Percentiles rank a stretch among this genome's conserved stretches.
phyloP scores from a whole-genome alignment of 2,113 vertebrate genomes.

The Mobula birostris region DNA sequence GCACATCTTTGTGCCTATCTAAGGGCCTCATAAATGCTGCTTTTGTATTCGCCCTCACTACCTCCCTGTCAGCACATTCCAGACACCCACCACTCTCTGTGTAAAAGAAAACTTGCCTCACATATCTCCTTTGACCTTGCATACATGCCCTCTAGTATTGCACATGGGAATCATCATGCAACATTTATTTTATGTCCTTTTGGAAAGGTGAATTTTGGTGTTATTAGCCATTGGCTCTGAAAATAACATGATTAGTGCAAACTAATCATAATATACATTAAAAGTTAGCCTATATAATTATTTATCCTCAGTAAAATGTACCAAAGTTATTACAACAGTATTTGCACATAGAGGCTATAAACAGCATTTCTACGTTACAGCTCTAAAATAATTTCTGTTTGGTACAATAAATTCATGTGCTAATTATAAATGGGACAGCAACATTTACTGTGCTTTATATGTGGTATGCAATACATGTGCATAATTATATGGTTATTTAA shows the following conservation, averaged over 20 bases:
- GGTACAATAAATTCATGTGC: neutral
- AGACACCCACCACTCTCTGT: too few relatives aligned
- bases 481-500: slow-evolving; percentile 31
- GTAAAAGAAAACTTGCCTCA: too few relatives aligned
- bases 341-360: neutral
- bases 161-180: neutral
- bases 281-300: neutral
- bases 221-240: neutral
- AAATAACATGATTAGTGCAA: neutral
- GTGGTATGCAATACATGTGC: neutral
- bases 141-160: too few relatives aligned
- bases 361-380: neutral
- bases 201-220: neutral
- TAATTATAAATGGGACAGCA: neutral
- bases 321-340: neutral
- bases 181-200: neutral
- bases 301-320: neutral
- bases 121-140: too few relatives aligned
- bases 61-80: too few relatives aligned
- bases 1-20: too few relatives aligned
- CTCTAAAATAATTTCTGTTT: neutral
- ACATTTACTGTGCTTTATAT: neutral
- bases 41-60: too few relatives aligned
- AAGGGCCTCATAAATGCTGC: too few relatives aligned
- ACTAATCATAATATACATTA: neutral